phyloP scores from a whole-genome alignment of 2,113 vertebrate species.

The Microcebus tavaratra region DNA sequence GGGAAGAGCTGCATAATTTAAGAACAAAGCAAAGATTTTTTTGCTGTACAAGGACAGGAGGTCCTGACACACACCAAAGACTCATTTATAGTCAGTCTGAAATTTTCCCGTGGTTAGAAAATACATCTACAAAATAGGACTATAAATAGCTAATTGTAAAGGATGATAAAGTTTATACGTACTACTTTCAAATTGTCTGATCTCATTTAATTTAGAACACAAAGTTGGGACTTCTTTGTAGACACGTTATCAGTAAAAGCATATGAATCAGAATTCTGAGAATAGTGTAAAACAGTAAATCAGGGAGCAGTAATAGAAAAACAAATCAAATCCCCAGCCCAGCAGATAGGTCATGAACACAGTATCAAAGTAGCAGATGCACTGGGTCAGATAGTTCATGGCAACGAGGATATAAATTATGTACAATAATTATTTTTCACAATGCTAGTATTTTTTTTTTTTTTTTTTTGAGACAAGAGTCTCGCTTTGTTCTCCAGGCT shows the following conservation, averaged over 20 bases:
- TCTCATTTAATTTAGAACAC: neutral
- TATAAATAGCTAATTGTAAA: neutral
- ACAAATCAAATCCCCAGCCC: neutral
- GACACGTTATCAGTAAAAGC: neutral
- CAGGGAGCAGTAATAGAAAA: neutral
- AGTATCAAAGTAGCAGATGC: neutral
- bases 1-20: constrained; percentile 47
- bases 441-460: neutral
- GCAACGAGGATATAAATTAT: neutral
- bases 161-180: fast-evolving
- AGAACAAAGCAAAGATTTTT: constrained; percentile 21
- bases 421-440: neutral
- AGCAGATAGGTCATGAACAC: neutral
- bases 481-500: no score
- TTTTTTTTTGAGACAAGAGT: no score
- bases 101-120: constrained; percentile 54
- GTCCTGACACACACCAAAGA: neutral
- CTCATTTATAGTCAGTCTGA: neutral
- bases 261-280: constrained; percentile 48
- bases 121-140: constrained; percentile 6
- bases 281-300: neutral
- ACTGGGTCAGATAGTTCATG: neutral
- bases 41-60: neutral
- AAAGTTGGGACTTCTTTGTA: neutral
- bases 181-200: neutral